phyloP scores from a whole-genome alignment of 2,797 vertebrate species.

The Ctenochaetus hawaiiensis region DNA sequence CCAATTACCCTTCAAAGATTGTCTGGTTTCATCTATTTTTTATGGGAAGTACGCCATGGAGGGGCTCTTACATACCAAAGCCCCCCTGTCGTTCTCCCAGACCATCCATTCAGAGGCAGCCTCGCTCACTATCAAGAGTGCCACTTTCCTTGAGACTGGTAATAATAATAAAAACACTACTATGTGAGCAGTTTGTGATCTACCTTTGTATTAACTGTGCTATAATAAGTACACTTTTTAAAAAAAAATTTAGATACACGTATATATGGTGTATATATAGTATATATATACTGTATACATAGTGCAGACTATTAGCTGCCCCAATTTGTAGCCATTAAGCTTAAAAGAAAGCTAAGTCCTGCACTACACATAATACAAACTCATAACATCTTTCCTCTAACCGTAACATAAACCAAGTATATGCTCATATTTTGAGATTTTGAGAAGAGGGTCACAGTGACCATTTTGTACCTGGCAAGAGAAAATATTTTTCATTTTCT shows the following conservation, averaged over 20 bases:
- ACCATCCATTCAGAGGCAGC: conserved; percentile 46
- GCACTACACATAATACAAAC: neutral
- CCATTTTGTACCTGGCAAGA: too few relatives aligned
- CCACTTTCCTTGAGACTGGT: conserved; percentile 32
- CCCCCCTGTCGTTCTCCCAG: conserved; percentile 16
- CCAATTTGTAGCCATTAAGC: neutral
- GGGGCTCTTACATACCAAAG: conserved; percentile 29
- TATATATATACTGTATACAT: too few relatives aligned
- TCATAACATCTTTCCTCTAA: neutral
- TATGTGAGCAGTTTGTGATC: conserved; percentile 5
- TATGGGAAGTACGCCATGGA: conserved; percentile 65
- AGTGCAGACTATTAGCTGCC: too few relatives aligned
- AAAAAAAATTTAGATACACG: too few relatives aligned
- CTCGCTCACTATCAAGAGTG: conserved; percentile 23
- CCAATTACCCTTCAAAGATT: conserved; percentile 80
- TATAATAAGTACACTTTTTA: too few relatives aligned
- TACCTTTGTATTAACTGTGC: too few relatives aligned
- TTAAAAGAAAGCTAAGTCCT: neutral
- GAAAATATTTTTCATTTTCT: too few relatives aligned
- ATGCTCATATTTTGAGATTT: too few relatives aligned
- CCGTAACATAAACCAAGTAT: too few relatives aligned
- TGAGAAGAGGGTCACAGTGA: too few relatives aligned
- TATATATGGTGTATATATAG: too few relatives aligned
- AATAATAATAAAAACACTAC: conserved; percentile 12
- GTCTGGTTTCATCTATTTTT: conserved; percentile 80